These are phyloP conservation scores for Heliconius congener DNA, from an alignment of 1,140 invertebrate genomes.

Conservation along the genomic window DNA sequence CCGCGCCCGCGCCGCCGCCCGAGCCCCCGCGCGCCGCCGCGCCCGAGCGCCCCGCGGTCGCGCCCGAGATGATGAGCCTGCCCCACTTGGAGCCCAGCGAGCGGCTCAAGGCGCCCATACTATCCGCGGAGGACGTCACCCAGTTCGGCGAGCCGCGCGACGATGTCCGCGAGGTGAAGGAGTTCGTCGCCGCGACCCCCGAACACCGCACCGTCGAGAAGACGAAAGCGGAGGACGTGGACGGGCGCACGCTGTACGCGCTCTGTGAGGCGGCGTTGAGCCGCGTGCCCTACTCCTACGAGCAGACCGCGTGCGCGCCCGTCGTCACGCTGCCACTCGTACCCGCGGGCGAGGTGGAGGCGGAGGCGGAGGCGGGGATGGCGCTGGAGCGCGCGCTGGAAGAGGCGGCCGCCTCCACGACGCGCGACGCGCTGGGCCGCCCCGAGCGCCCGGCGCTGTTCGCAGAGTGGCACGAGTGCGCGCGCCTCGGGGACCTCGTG, in stretches of 20 bases:
- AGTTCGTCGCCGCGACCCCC: slow-evolving; percentile 48
- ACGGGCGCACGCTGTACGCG: slow-evolving; percentile 46
- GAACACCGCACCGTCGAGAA: slow-evolving; percentile 64
- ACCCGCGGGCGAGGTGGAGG: slow-evolving; percentile 27
- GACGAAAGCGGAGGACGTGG: slow-evolving; percentile 60
- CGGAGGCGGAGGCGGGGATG: slow-evolving; percentile 26
- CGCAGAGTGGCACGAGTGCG: slow-evolving; percentile 91
- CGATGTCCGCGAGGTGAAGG: slow-evolving; percentile 37
- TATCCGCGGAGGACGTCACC: slow-evolving; percentile 43
- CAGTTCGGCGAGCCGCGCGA: slow-evolving; percentile 37
- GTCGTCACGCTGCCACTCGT: slow-evolving; percentile 42
- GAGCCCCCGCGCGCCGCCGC: slow-evolving; percentile 35
- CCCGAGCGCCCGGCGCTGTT: slow-evolving; percentile 78
- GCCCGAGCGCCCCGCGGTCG: slow-evolving; percentile 28
- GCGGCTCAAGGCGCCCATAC: slow-evolving; percentile 56
- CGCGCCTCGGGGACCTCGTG: slow-evolving; percentile 85
- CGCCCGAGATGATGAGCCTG: slow-evolving; percentile 46
- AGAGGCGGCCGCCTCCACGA: slow-evolving; percentile 26
- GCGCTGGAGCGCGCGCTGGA: slow-evolving; percentile 38
- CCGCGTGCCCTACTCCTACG: slow-evolving; percentile 43
- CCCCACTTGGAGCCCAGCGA: slow-evolving; percentile 56
- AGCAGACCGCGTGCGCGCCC: slow-evolving; percentile 48
- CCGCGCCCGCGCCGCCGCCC: slow-evolving; percentile 2
- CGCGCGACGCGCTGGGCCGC: slow-evolving; percentile 55
- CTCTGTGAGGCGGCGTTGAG: slow-evolving; percentile 43